Conservation (phyloP, 2,888 invertebrate genomes). For the Diachrysia chrysitis region DNA sequence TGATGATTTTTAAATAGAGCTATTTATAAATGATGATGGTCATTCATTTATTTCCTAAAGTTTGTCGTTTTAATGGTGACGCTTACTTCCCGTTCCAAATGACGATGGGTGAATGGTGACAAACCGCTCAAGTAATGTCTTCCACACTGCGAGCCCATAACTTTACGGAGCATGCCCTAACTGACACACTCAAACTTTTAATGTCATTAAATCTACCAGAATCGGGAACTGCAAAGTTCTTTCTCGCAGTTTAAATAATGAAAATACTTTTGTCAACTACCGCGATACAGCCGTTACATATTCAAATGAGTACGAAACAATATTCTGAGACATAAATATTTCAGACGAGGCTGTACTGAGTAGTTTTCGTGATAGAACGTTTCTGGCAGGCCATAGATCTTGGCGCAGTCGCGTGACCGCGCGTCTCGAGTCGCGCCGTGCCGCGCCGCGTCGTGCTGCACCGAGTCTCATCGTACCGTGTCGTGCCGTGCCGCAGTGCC, state of each 20-base stretch:
- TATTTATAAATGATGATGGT: neutral
- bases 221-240: constrained; percentile 43
- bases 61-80: constrained; percentile 3
- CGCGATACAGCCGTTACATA: constrained; percentile 39
- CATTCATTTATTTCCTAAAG: neutral
- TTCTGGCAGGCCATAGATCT: constrained; percentile 53
- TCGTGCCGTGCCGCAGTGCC: constrained; percentile 51
- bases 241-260: constrained; percentile 52
- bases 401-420: constrained; percentile 35
- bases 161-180: constrained; percentile 24
- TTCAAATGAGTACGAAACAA: constrained; percentile 54
- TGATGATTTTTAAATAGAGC: neutral
- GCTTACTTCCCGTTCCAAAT: constrained; percentile 14
- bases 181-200: constrained; percentile 44
- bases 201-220: constrained; percentile 42
- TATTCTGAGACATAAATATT: constrained; percentile 50
- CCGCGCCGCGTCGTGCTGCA: constrained; percentile 16
- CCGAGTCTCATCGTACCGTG: constrained; percentile 13
- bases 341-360: constrained; percentile 42
- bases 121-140: constrained; percentile 27
- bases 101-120: constrained; percentile 24
- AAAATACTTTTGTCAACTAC: constrained; percentile 53
- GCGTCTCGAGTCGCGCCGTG: constrained; percentile 3
- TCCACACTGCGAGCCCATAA: constrained; percentile 41
- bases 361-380: constrained; percentile 50